Evolutionary conservation across 2,888 invertebrate genomes (phyloP).

Genomic region (Lissocephala sabroskyi): DNA sequence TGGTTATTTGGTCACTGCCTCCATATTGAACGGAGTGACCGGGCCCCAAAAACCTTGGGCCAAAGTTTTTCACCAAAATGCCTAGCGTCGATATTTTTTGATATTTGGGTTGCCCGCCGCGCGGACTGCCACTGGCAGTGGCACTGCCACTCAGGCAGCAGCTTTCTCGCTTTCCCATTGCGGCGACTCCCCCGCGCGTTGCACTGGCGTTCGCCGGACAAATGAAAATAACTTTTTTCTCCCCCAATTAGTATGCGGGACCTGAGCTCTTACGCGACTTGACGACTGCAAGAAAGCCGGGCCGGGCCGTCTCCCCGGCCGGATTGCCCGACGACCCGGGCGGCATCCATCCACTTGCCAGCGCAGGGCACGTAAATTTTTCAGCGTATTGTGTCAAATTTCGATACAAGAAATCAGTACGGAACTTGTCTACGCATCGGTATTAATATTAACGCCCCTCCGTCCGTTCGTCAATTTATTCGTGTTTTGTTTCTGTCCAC

Average conservation of each 20-base stretch:
- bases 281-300: slow-evolving; percentile 40
- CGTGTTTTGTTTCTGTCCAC: background rate
- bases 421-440: slow-evolving; percentile 53
- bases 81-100: slow-evolving; percentile 34
- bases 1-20: no score
- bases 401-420: slow-evolving; percentile 63
- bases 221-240: slow-evolving; percentile 56
- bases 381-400: slow-evolving; percentile 62
- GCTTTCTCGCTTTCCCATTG: slow-evolving; percentile 63
- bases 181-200: slow-evolving; percentile 16
- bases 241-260: slow-evolving; percentile 52
- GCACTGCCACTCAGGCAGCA: slow-evolving; percentile 7
- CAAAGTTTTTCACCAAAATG: slow-evolving; percentile 55
- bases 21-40: no score
- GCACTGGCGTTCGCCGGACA: slow-evolving; percentile 34
- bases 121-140: background rate
- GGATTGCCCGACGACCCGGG: background rate
- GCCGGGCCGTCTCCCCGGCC: background rate
- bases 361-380: slow-evolving; percentile 52
- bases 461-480: slow-evolving; percentile 22
- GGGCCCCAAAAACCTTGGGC: no score
- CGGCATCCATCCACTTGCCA: background rate
- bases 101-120: slow-evolving; percentile 48
- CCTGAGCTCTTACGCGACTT: slow-evolving; percentile 51
- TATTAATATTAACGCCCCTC: slow-evolving; percentile 16